Base-by-base conservation (phyloP, 1,140 invertebrate species). In the Cydia fagiglandana region DNA sequence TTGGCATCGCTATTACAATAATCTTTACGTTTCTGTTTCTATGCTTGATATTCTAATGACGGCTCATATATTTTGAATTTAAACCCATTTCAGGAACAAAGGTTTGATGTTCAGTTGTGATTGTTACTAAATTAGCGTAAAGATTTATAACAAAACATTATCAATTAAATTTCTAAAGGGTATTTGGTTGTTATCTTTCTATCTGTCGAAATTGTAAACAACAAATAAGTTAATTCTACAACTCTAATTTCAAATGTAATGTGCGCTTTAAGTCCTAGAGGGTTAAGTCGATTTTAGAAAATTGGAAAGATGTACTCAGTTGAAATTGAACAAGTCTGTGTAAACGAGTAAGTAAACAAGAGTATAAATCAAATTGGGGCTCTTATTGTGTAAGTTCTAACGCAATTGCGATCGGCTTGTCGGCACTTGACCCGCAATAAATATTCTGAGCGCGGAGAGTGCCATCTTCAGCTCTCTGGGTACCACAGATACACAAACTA, bases 261-360 rank as follows among this genome's bases (percentile, higher is more conserved):
- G 6, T 61, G 7, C 24, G 17, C 7, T 61, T 12, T 24, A 61
- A 12, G n/a, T 6, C 20, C 5, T 61, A 61, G 7, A 2, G 2
- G 1, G 7, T 20, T 20, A 61, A 61, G 56, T 61, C 56, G 20
- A 24, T 24, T 61, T 61, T 24, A 24, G 20, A 24, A 61, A 9
- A 20, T 24, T 20, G 1, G n/a, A 10, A 61, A 61, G 4, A 61
- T 61, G 10, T 61, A 24, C 17, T 24, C 56, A 61, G 56, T 61
- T 24, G 56, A 61, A 41, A 70, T 70, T 45, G 66, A 38, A 41
- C 34, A 41, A 70, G 66, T 70, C 38, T 70, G 20, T 70, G n/a
- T 70, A 70, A 70, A 41, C 64, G 66, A 70, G 30, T 70, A 38
- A 70, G 66, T 70, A 70, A 70, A 41, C 66, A 70, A 38, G 34